Base-by-base conservation (phyloP, 2,113 vertebrate genomes). In the Cebidichthys violaceus region DNA sequence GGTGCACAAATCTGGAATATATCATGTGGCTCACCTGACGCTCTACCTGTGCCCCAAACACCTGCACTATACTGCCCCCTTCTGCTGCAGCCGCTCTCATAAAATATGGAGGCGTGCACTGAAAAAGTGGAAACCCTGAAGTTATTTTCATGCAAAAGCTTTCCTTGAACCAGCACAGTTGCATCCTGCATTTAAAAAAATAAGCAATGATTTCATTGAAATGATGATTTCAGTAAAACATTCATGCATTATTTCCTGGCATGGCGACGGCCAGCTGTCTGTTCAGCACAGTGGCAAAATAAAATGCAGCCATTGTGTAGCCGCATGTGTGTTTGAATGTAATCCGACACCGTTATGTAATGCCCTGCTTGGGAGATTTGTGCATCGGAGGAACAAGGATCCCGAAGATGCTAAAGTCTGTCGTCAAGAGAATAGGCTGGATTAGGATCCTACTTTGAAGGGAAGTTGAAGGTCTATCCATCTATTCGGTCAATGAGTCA, bases 51-150 rank as follows among this genome's bases (percentile, higher is more conserved):
- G 55, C 55, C 47, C 18, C 31, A 39, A 85, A 87, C 88, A 92
- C 91, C 91, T 88, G 83, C 89, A 77, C 85, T 77, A 75, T 67
- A 86, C 88, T 92, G 90, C 93, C 93, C 92, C 90, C 93, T 94
- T 70, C 91, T 94, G 93, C 79, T 73, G 8, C 3, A 59, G 41
- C 14, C n/a, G 13, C 2, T 33, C 17, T 8, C 22, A 43, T 3
- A 4, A 50, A 55, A 59, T 4, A 22, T 1, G 20, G 9, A 31
- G 17, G 20, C 22, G 54, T 55, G 54, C 2, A 61, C 6, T 57
- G 9, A 47, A 31, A 61, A 24, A 20, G 18, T 55, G 22, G 52
- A 24, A 55, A 54, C n/a, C n/a, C 22, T 24, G n/a, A 55, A 57
- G 54, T 57, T 29, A 10, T 24, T 18, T 27, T 13, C 1, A 22